phyloP scores from a whole-genome alignment of 2,113 vertebrate genomes.

The Amia ocellicauda region DNA sequence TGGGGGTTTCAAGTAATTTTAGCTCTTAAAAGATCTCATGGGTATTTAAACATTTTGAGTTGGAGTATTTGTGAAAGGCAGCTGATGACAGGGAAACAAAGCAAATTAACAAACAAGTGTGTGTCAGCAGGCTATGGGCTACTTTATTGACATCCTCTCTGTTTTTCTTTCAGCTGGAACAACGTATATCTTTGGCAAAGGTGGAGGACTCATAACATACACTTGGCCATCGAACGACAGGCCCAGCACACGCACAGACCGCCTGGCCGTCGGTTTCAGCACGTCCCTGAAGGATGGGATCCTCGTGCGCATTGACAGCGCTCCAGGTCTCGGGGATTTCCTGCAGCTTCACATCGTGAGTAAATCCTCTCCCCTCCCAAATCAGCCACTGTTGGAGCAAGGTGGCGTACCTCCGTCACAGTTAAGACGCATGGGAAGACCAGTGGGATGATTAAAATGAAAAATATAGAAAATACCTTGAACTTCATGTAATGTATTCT shows the following conservation, averaged over 20 bases:
- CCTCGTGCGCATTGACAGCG: constrained; percentile 92
- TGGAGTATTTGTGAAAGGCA: too few relatives aligned
- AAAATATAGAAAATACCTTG: neutral
- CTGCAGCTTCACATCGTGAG: constrained; percentile 97
- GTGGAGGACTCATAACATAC: constrained; percentile 90
- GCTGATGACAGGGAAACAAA: neutral
- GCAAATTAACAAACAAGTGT: constrained; percentile 26
- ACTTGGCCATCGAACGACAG: constrained; percentile 96
- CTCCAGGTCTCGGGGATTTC: constrained; percentile 90
- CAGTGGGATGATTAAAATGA: neutral
- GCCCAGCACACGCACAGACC: constrained; percentile 91
- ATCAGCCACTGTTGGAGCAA: too few relatives aligned
- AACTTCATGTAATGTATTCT: neutral
- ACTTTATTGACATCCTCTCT: neutral
- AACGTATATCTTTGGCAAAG: constrained; percentile 95
- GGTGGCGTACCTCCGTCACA: too few relatives aligned
- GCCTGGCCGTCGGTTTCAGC: constrained; percentile 79
- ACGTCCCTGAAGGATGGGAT: constrained; percentile 87
- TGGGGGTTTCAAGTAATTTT: neutral
- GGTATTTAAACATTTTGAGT: too few relatives aligned
- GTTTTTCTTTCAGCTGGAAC: constrained; percentile 77
- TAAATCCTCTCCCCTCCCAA: constrained; percentile 30
- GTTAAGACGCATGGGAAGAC: neutral
- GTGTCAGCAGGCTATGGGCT: neutral
- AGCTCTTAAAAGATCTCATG: neutral